Percentiles rank a stretch among this genome's conserved stretches.
These are phyloP conservation scores for Tenthredo distinguenda DNA, from an alignment of 2,888 invertebrate species.

Conservation along the genomic window DNA sequence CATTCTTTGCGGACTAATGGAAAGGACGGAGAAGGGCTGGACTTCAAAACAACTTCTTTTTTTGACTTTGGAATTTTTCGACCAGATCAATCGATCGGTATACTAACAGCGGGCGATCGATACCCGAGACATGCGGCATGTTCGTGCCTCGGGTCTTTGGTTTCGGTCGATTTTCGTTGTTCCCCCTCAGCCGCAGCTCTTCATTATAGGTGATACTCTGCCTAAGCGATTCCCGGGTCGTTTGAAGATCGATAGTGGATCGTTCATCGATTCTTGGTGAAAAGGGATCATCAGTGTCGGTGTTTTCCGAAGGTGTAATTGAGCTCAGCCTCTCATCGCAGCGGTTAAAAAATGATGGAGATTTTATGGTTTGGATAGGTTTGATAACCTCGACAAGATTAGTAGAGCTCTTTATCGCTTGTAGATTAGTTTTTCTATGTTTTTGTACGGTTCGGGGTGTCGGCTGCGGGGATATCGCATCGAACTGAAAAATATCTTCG, in stretches of 20 bases:
- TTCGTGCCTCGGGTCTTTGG: conserved; percentile 6
- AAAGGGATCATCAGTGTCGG: conserved; percentile 64
- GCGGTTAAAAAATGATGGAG: conserved; percentile 64
- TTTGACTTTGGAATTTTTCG: not conserved
- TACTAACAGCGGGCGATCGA: conserved; percentile 33
- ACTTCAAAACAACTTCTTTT: not conserved
- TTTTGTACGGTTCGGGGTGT: conserved; percentile 45
- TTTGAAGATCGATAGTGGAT: conserved; percentile 56
- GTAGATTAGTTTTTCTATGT: conserved; percentile 5
- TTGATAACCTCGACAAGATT: conserved; percentile 56
- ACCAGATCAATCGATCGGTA: not conserved
- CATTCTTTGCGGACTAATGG: conserved; percentile 60
- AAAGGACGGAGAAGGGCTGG: not conserved
- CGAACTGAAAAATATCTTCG: conserved; percentile 51
- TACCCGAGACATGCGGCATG: conserved; percentile 12
- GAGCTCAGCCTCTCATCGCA: conserved; percentile 65
- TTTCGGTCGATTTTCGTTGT: conserved; percentile 19
- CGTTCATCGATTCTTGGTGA: conserved; percentile 59
- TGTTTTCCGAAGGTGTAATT: conserved; percentile 62
- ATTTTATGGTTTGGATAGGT: conserved; percentile 64
- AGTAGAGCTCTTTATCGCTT: conserved; percentile 48
- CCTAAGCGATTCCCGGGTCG: conserved; percentile 43
- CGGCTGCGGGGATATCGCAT: conserved; percentile 52
- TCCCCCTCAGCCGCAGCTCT: not conserved
- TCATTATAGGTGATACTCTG: not conserved